Conservation (phyloP, 2,113 vertebrate genomes). For the Passer domesticus region DNA sequence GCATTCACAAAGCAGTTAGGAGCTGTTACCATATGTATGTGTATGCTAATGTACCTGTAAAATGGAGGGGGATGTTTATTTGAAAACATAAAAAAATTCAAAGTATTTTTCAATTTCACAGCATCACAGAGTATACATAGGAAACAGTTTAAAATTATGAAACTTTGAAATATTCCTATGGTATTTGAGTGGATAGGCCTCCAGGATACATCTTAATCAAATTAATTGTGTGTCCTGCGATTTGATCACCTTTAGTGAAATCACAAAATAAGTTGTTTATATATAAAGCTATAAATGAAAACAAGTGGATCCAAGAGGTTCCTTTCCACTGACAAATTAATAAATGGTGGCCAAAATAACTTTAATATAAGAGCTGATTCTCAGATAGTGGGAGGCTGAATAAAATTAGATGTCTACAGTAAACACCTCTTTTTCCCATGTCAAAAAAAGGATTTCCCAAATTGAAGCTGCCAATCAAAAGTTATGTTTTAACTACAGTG, state of each 20-base stretch:
- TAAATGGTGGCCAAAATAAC: background rate
- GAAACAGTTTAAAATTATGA: background rate
- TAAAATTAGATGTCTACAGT: background rate
- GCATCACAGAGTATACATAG: background rate
- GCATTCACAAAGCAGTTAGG: rapidly evolving
- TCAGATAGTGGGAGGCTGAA: background rate
- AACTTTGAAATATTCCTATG: background rate
- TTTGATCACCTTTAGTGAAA: background rate
- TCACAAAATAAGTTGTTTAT: background rate
- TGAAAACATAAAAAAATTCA: background rate
- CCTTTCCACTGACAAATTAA: background rate
- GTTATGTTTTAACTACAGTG: background rate
- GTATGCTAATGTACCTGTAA: background rate
- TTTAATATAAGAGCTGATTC: background rate
- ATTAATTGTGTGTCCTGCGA: background rate
- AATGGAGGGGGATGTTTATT: background rate
- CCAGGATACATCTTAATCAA: background rate
- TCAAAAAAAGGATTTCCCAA: background rate
- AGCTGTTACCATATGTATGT: background rate
- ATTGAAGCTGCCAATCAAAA: background rate
- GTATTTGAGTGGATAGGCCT: background rate
- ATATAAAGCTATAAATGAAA: background rate
- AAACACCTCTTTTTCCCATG: background rate
- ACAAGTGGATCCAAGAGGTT: background rate
- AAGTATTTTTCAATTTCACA: background rate